A percentile compares a stretch with the other conserved stretches of the same genome.
Conservation (phyloP, 2,797 vertebrate genomes). For the Melopsittacus undulatus region DNA sequence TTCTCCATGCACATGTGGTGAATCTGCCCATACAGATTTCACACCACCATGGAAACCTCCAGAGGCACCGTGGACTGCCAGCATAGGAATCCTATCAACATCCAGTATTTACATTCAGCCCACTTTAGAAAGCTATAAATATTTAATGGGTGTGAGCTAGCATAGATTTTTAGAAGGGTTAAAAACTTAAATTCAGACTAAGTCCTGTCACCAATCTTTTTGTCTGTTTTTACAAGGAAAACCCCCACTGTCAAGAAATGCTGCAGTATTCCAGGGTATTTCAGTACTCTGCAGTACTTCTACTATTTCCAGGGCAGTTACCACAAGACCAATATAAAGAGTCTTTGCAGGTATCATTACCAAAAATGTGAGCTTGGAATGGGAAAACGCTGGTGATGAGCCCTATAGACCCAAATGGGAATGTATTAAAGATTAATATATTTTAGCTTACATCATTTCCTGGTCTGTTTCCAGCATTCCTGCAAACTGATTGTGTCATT, state of each 20-base stretch:
- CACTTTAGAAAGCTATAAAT: neutral
- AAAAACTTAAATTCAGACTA: neutral
- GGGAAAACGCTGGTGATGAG: neutral
- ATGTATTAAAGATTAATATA: neutral
- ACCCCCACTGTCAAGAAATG: neutral
- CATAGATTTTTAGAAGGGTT: neutral
- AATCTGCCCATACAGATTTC: neutral
- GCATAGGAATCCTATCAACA: neutral
- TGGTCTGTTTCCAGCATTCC: neutral
- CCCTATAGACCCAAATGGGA: neutral
- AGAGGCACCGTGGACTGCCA: accelerated
- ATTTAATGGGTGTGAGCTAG: neutral
- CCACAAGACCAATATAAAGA: neutral
- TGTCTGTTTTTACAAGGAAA: neutral
- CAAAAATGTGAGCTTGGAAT: neutral
- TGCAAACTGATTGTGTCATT: neutral
- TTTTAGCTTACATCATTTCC: neutral
- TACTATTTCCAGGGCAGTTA: neutral
- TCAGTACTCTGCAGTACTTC: neutral
- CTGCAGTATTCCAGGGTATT: neutral
- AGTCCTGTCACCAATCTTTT: neutral
- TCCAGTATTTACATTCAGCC: neutral
- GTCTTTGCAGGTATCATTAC: neutral
- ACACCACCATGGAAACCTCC: neutral
- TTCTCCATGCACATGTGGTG: accelerated